Percentiles rank a stretch among this genome's conserved stretches.
phyloP scores from a whole-genome alignment of 2,888 invertebrate genomes.

The Emmelina monodactyla region DNA sequence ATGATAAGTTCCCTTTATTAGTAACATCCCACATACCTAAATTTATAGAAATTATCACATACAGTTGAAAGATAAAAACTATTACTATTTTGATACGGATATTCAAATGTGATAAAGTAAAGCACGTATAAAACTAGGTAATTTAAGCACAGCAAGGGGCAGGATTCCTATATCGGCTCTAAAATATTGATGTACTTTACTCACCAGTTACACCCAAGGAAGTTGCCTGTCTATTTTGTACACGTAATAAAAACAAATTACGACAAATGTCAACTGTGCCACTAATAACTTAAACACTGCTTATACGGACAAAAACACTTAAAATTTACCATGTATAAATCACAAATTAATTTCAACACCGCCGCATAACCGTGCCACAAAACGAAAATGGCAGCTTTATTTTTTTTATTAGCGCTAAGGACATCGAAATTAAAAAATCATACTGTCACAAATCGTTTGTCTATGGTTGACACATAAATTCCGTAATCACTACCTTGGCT shows the following conservation, averaged over 20 bases:
- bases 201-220: conserved; percentile 54
- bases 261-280: conserved; percentile 15
- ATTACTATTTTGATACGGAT: no score
- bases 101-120: no score
- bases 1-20: conserved; percentile 43
- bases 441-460: no score
- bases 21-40: no score
- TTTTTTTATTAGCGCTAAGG: neutral
- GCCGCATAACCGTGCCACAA: conserved; percentile 59
- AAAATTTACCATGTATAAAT: conserved; percentile 13
- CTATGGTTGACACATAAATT: no score
- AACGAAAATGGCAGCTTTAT: conserved; percentile 63
- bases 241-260: conserved; percentile 27
- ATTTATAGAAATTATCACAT: no score
- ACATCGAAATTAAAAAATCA: no score
- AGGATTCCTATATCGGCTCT: neutral
- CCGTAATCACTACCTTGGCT: no score
- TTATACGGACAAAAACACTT: no score
- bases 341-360: conserved; percentile 37
- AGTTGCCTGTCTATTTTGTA: conserved; percentile 19
- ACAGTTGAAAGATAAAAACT: no score
- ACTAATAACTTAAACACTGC: neutral
- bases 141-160: no score
- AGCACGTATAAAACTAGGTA: no score
- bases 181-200: conserved; percentile 41